Evolutionary conservation across 2,113 vertebrate genomes (phyloP), one percentile per base, ranked within the genome.

Genomic region (Eurystomus gularis): DNA sequence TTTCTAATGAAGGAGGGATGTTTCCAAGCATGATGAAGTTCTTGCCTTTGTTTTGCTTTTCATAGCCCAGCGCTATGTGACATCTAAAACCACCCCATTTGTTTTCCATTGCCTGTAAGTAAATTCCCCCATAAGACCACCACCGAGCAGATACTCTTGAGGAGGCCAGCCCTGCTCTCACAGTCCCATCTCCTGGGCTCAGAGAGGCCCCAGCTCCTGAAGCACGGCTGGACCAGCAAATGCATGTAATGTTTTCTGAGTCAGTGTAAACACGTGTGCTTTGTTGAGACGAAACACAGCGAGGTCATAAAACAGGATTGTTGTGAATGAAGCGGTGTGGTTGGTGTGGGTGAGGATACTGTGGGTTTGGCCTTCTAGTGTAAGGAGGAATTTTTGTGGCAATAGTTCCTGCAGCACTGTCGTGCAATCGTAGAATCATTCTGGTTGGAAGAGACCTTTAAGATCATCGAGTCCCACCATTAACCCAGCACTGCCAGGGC

Each of bases 31-130:
- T 40, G 71, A 80, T 57, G 75, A 94, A 90, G 89, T 75, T 92
- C 94, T 86, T 92, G 92, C 46, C 57, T 94, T 93, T 94, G 88
- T 88, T 97, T 94, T 85, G 72, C 61, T 71, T 91, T 80, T 76
- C 82, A 54, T 70, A 88, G 90, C 82, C 93, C 78, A 21, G 87
- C 33, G 4, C 78, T 84, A 65, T 2, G 24, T 79, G 93, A 91
- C 72, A 57, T 23, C 57, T 40, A 94, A 96, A 93, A 26, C 80
- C 62, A 61, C 13, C 37, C 77, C 87, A 72, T 93, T 95, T 96
- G 78, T 92, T 97, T 93, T 70, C 64, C 69, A 93, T 96, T 96
- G 72, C n/a, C 90, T 90, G 89, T 69, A 64, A 95, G 81, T 26
- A 52, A 88, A 87, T 86, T 70, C 55, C 88, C 57, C 20, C 42